These are phyloP conservation scores for Phengaris arion DNA, from an alignment of 2,888 invertebrate genomes.

Conservation along the genomic window DNA sequence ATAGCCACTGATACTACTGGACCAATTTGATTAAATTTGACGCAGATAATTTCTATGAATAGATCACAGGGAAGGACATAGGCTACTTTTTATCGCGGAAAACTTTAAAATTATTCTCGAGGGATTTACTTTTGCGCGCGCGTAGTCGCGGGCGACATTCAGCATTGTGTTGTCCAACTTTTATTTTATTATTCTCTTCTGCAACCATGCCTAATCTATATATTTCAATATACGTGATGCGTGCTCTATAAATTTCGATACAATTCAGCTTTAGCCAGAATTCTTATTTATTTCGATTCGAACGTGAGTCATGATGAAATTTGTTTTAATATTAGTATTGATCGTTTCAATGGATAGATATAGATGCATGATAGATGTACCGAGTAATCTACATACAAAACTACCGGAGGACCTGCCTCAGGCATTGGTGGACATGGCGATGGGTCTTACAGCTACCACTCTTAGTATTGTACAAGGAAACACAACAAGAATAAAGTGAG, in stretches of 20 bases:
- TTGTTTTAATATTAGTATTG: neutral
- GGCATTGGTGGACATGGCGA: constrained; percentile 68
- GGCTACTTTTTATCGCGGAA: too few relatives aligned
- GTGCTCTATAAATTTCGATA: neutral
- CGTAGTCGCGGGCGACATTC: too few relatives aligned
- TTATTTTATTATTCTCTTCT: neutral
- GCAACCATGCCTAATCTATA: neutral
- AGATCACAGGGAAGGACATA: too few relatives aligned
- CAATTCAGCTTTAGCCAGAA: too few relatives aligned
- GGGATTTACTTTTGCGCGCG: too few relatives aligned
- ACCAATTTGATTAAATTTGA: too few relatives aligned
- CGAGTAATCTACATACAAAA: constrained; percentile 34
- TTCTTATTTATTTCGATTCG: neutral
- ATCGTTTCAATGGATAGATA: constrained; percentile 30
- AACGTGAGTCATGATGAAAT: neutral
- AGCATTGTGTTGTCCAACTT: neutral
- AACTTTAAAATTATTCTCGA: too few relatives aligned
- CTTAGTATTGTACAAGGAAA: constrained; percentile 66
- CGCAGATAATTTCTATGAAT: too few relatives aligned
- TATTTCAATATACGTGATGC: constrained; percentile 8
- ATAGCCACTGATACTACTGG: too few relatives aligned
- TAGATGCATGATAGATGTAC: constrained; percentile 43
- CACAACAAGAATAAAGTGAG: constrained; percentile 63
- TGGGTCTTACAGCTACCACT: constrained; percentile 58
- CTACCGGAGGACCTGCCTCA: constrained; percentile 60